phyloP scores from a whole-genome alignment of 2,797 vertebrate species.

The Poliocrania exsul region DNA sequence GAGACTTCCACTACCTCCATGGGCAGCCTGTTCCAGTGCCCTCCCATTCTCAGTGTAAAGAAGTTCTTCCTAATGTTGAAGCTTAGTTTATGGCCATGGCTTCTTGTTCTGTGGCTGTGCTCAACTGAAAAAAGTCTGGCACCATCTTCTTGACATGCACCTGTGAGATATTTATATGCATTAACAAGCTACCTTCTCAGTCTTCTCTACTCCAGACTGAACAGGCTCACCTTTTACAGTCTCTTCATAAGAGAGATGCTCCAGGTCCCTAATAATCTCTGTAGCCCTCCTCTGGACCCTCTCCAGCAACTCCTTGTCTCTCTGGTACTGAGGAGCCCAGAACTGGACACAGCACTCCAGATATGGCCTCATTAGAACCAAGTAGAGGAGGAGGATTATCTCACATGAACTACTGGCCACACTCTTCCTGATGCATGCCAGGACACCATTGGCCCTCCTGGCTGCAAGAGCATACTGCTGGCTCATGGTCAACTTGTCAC shows the following conservation, averaged over 20 bases:
- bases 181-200: neutral
- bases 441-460: neutral
- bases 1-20: fast-evolving
- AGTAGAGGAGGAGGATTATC: neutral
- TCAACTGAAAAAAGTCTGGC: neutral
- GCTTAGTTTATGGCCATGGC: neutral
- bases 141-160: neutral
- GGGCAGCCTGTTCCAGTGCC: neutral
- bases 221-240: neutral
- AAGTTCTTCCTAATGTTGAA: neutral
- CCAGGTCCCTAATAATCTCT: neutral
- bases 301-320: neutral
- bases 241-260: neutral
- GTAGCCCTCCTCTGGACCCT: neutral
- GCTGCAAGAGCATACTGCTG: fast-evolving
- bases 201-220: neutral
- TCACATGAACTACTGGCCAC: neutral
- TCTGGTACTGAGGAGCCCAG: neutral
- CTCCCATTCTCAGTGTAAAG: neutral
- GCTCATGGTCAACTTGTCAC: neutral
- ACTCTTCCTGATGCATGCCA: neutral
- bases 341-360: neutral
- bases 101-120: fast-evolving
- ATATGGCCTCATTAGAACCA: neutral
- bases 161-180: neutral